A percentile compares a stretch with the other conserved stretches of the same genome.
Evolutionary conservation across 2,888 invertebrate genomes (phyloP).

Genomic region (Coenonympha glycerion): DNA sequence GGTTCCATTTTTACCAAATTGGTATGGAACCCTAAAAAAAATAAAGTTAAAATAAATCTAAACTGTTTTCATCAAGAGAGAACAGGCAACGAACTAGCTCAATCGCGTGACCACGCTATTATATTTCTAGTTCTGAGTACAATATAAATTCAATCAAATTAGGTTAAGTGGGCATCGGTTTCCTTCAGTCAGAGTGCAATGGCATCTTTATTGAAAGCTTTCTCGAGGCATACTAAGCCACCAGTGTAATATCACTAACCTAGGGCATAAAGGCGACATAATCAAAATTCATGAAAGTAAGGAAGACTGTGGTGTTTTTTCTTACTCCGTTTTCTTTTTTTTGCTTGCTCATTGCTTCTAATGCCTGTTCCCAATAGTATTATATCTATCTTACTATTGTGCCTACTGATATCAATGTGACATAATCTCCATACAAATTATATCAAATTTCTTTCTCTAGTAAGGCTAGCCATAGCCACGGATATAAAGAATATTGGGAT

Average conservation of each 20-base stretch:
- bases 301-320: no score
- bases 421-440: no score
- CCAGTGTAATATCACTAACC: background rate
- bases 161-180: slow-evolving; percentile 33
- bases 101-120: slow-evolving; percentile 24
- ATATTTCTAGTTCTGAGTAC: slow-evolving; percentile 11
- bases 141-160: slow-evolving; percentile 30
- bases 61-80: background rate
- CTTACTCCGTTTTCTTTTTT: no score
- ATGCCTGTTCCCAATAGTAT: no score
- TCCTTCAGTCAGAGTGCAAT: slow-evolving; percentile 25
- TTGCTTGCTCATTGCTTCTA: no score
- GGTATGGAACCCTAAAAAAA: no score
- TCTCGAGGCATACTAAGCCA: slow-evolving; percentile 8
- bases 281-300: background rate
- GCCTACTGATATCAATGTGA: no score
- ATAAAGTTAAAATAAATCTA: background rate
- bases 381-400: no score
- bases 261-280: slow-evolving; percentile 5
- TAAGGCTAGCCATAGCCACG: no score
- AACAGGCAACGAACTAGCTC: background rate
- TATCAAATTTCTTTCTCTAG: no score
- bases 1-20: no score
- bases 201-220: slow-evolving; percentile 26
- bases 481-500: no score